Base-by-base conservation (phyloP, 53 echinoderm and acorn worm genomes). In the Apostichopus leukothele region DNA sequence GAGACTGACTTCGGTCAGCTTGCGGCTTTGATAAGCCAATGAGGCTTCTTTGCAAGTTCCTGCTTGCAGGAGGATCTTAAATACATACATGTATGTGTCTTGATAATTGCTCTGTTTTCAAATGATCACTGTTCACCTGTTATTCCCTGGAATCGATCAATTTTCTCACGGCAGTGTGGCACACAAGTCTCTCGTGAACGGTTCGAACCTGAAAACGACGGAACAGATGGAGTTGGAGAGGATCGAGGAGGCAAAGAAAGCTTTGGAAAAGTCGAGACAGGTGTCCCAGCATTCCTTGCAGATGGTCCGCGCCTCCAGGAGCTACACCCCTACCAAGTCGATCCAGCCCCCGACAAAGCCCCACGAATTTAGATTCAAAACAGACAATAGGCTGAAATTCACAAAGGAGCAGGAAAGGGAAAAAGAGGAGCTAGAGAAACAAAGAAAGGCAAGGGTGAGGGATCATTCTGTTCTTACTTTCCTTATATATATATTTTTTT, bases 191-290 rank as follows among this genome's bases (percentile, higher is more conserved):
- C 6, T 18, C 14, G 6, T n/a, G 5, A 75, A 81, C 88, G 12
- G 11, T 25, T 11, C 67, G 50, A 63, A 67, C 18, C 63, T 86
- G 60, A 96, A 94, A 76, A 83, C 90, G 21, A 89, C 94, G n/a
- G 93, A 93, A 88, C 59, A 96, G 79, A 57, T 94, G 60, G 96
- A 96, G 76, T 83, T 96, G 85, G 94, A 96, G 86, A 89, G 50
- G 77, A 94, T 96, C 13, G 94, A 88, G 10, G 78, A 90, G 75
- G 85, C 90, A 68, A 89, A 90, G 54, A 75, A 92, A 20, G 75
- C 93, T 68, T 75, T 93, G 73, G 94, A 87, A 13, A 91, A 90
- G 52, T 89, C 83, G 9, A 88, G 93, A 76, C 91, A 94, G 74
- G 76, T 92, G 74, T 89, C 96, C 53, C 90, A 94, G 74, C 86